A percentile compares a stretch with the other conserved stretches of the same genome.
Evolutionary conservation across 2,888 invertebrate species (phyloP).

Genomic region (Toxonevra muliebris): DNA sequence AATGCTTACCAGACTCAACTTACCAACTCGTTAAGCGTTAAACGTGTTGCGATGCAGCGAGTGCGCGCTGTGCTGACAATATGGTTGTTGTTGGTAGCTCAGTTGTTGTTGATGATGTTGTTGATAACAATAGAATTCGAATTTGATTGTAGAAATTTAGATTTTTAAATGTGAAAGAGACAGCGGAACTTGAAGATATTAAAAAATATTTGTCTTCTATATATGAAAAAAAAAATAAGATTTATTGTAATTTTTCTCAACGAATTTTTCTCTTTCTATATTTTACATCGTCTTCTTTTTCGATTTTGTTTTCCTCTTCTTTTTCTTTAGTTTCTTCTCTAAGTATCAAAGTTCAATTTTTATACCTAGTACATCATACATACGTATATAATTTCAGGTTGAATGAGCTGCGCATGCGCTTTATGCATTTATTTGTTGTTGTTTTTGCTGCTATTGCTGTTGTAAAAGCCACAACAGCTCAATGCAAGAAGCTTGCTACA

Average conservation of each 20-base stretch:
- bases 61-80: too few relatives aligned
- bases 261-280: background rate
- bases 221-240: too few relatives aligned
- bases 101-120: background rate
- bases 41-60: too few relatives aligned
- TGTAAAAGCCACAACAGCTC: background rate
- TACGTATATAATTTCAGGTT: constrained; percentile 26
- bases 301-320: background rate
- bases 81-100: background rate
- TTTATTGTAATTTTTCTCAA: background rate
- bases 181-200: too few relatives aligned
- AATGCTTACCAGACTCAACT: background rate
- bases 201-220: background rate
- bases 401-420: constrained; percentile 32
- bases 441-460: constrained; percentile 6
- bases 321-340: background rate
- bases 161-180: too few relatives aligned
- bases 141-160: too few relatives aligned
- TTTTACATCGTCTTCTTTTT: background rate
- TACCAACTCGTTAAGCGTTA: too few relatives aligned
- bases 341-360: constrained; percentile 34
- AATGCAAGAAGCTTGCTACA: constrained; percentile 14
- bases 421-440: constrained; percentile 2
- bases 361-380: background rate
- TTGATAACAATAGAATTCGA: too few relatives aligned